Evolutionary conservation across 2,797 vertebrate species (phyloP).

Genomic region (Limosa lapponica): DNA sequence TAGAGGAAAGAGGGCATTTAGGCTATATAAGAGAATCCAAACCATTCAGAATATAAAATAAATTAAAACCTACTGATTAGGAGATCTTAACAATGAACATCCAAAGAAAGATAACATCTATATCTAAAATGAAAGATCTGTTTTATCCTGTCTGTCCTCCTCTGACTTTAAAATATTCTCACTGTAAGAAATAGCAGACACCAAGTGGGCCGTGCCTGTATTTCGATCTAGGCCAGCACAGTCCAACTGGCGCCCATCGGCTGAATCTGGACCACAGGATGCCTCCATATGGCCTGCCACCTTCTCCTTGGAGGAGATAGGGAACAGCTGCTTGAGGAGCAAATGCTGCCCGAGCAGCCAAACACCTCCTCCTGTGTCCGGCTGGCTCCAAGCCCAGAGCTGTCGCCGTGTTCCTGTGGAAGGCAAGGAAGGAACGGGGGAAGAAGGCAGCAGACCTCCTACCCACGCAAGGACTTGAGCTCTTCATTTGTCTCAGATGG

Average conservation of each 20-base stretch:
- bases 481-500: conserved; percentile 10
- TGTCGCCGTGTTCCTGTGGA: conserved; percentile 16
- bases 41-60: conserved; percentile 46
- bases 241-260: conserved; percentile 29
- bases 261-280: conserved; percentile 64
- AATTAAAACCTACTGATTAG: conserved; percentile 57
- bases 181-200: conserved; percentile 28
- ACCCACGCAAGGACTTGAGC: conserved; percentile 11
- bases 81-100: neutral
- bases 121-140: conserved; percentile 18
- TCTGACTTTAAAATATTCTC: conserved; percentile 4
- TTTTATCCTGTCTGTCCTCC: conserved; percentile 8
- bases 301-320: conserved; percentile 66
- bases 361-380: conserved; percentile 66
- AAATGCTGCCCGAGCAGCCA: conserved; percentile 50
- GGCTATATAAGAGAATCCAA: conserved; percentile 23
- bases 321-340: conserved; percentile 68
- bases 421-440: conserved; percentile 15
- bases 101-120: neutral
- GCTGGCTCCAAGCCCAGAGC: conserved; percentile 62
- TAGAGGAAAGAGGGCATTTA: neutral
- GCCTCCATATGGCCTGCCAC: conserved; percentile 70
- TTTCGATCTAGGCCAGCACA: neutral
- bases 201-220: neutral
- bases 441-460: conserved; percentile 52